These are phyloP conservation scores for Bergia sp. DNA, from an alignment of 92 coral and sea anemone genomes.

Conservation along the genomic window DNA sequence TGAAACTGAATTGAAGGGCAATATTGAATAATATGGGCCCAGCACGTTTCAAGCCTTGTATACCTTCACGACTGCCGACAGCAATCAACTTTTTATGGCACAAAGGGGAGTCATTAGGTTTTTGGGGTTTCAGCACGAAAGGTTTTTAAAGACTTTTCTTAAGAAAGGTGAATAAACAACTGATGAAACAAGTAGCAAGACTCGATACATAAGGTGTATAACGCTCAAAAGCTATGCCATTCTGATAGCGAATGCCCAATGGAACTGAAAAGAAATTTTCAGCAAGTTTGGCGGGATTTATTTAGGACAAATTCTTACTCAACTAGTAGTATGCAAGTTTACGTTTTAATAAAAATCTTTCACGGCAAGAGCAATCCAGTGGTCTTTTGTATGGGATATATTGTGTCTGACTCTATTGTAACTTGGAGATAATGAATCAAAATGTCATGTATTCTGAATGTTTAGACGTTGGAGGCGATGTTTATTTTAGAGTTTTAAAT, in stretches of 20 bases:
- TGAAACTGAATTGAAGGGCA: conserved; percentile 29
- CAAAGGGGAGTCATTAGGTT: conserved; percentile 35
- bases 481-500: conserved; percentile 17
- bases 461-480: conserved; percentile 12
- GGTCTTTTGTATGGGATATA: not conserved
- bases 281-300: not conserved
- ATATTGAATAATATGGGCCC: conserved; percentile 39
- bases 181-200: not conserved
- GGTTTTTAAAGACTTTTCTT: conserved; percentile 1
- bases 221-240: not conserved
- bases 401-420: not conserved
- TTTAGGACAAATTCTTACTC: not conserved
- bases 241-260: not conserved
- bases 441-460: conserved; percentile 20
- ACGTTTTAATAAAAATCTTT: not conserved
- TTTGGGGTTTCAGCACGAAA: conserved; percentile 29
- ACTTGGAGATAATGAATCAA: conserved; percentile 8
- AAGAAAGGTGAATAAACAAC: not conserved
- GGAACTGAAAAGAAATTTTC: not conserved
- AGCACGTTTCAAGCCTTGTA: conserved; percentile 39
- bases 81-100: conserved; percentile 26
- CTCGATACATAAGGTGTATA: not conserved
- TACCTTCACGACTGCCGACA: conserved; percentile 23
- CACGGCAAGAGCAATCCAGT: not conserved
- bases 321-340: not conserved